A percentile compares a stretch with the other conserved stretches of the same genome.
Conservation (phyloP, 2,888 invertebrate species). For the Cryptosula pallasiana region DNA sequence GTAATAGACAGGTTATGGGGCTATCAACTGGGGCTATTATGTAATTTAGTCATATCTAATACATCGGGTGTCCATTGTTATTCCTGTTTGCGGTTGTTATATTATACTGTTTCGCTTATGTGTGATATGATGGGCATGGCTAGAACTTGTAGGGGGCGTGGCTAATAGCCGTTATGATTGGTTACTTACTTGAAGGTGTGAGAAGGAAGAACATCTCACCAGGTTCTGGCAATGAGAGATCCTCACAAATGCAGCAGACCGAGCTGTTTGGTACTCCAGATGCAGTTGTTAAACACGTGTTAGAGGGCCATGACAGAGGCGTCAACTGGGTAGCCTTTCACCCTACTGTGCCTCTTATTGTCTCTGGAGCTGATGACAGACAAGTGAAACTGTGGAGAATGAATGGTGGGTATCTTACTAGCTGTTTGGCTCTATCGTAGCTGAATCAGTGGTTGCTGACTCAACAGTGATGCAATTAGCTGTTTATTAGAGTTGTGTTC, state of each 20-base stretch:
- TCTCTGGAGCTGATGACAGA: conserved; percentile 97
- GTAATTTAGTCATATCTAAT: background rate
- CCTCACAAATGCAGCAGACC: conserved; percentile 42
- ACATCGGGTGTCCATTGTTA: no score
- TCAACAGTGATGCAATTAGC: no score
- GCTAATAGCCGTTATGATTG: no score
- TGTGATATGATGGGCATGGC: no score
- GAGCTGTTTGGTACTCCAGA: conserved; percentile 87
- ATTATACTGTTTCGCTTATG: no score
- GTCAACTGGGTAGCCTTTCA: conserved; percentile 99
- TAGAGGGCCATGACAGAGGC: conserved; percentile 66
- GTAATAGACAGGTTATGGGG: background rate
- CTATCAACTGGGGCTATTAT: background rate
- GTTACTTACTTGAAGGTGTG: conserved; percentile 58
- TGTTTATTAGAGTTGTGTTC: no score
- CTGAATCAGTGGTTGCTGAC: no score
- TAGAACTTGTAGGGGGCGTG: no score
- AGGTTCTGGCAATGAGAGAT: conserved; percentile 77
- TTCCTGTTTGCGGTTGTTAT: no score
- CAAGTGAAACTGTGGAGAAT: conserved; percentile 97
- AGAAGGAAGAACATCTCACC: conserved; percentile 97
- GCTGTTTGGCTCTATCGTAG: no score
- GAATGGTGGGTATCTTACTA: conserved; percentile 81
- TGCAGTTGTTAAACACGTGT: conserved; percentile 59
- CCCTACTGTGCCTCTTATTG: conserved; percentile 85